Percentiles rank a stretch among this genome's conserved stretches.
These are phyloP conservation scores for Frankliniella fusca DNA, from an alignment of 2,888 invertebrate genomes.

Conservation along the genomic window DNA sequence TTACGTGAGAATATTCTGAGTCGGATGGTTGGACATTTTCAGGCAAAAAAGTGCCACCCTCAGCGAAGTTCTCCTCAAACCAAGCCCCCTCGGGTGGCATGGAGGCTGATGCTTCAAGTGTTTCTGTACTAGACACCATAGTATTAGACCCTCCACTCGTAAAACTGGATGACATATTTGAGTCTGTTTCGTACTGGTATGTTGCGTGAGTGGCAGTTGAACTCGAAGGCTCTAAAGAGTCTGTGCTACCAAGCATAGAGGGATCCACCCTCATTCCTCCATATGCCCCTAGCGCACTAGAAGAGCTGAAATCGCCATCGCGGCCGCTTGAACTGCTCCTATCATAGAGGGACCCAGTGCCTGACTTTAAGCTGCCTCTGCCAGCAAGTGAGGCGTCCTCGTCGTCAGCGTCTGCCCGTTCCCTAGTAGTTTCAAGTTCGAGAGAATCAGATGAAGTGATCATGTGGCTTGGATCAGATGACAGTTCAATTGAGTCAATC, in stretches of 20 bases:
- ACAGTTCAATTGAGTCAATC: constrained; percentile 56
- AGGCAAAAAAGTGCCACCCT: constrained; percentile 49
- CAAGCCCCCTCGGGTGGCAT: constrained; percentile 48
- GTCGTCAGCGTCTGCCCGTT: constrained; percentile 41
- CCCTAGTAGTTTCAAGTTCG: constrained; percentile 44
- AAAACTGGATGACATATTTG: constrained; percentile 79
- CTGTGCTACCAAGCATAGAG: constrained; percentile 61
- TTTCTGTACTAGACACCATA: constrained; percentile 73
- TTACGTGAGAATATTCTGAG: constrained; percentile 49
- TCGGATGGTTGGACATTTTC: constrained; percentile 50
- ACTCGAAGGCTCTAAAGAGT: constrained; percentile 71
- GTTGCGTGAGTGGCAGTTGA: constrained; percentile 78
- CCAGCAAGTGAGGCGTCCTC: constrained; percentile 30
- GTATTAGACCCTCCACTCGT: constrained; percentile 81
- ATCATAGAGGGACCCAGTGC: constrained; percentile 43
- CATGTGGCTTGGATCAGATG: constrained; percentile 46
- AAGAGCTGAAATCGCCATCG: constrained; percentile 51
- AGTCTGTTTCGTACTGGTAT: constrained; percentile 78
- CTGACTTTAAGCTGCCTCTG: constrained; percentile 34
- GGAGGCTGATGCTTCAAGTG: constrained; percentile 54
- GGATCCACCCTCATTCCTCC: constrained; percentile 37
- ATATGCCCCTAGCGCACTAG: constrained; percentile 46
- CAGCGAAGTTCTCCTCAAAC: constrained; percentile 48
- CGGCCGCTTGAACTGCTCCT: constrained; percentile 50
- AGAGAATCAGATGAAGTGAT: constrained; percentile 53